Evolutionary conservation across 2,113 vertebrate genomes (phyloP).

Genomic region (Nymphicus hollandicus): DNA sequence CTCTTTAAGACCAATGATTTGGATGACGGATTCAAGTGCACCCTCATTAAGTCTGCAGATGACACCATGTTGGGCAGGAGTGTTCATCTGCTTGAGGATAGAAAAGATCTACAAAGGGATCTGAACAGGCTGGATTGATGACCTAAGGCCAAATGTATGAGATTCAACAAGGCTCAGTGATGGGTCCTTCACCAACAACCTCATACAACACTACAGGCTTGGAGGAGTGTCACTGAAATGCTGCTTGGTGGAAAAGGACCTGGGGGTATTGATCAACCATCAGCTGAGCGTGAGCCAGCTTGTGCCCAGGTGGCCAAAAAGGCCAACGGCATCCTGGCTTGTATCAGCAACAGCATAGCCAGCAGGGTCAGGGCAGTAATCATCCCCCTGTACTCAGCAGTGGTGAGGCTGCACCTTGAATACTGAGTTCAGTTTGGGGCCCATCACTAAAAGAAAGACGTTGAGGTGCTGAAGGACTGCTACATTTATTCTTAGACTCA

Average conservation of each 20-base stretch:
- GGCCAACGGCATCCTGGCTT: neutral
- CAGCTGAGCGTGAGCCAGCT: neutral
- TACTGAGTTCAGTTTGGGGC: neutral
- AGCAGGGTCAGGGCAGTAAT: neutral
- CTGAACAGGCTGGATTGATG: neutral
- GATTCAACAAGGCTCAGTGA: neutral
- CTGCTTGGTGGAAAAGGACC: rapidly evolving
- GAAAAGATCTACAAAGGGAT: neutral
- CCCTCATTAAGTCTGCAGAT: neutral
- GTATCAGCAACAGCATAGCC: neutral
- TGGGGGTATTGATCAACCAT: rapidly evolving
- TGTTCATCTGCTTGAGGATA: neutral
- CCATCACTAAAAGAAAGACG: rapidly evolving
- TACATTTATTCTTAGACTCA: neutral
- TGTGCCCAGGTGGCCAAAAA: neutral
- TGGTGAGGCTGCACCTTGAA: neutral
- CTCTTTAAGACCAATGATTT: neutral
- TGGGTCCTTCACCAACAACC: rapidly evolving
- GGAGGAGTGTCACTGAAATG: neutral
- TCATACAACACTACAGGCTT: neutral
- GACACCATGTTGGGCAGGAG: rapidly evolving
- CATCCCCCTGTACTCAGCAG: rapidly evolving
- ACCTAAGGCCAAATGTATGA: rapidly evolving
- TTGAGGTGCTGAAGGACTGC: neutral
- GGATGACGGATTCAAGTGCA: rapidly evolving